Evolutionary conservation across 2,113 vertebrate genomes (phyloP).

Genomic region (Bubalus kerabau): DNA sequence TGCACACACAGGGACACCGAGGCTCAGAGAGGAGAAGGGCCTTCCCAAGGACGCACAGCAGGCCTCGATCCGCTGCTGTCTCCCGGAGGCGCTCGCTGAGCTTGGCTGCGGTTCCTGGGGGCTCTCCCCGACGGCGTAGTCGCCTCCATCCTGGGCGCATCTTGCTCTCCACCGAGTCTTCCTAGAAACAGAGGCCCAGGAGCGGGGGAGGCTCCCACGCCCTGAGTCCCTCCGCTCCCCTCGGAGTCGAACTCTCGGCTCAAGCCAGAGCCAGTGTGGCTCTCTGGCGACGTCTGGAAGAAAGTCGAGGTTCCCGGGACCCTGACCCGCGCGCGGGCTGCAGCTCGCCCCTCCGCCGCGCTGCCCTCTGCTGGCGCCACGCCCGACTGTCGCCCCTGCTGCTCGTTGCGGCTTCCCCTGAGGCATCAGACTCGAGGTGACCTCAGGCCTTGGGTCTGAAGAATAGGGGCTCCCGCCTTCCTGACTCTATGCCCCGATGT

Average conservation of each 20-base stretch:
- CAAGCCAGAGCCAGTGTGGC: not conserved
- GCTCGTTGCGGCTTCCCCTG: not conserved
- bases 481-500: rapidly evolving
- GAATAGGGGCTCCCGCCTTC: no score
- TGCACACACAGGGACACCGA: not conserved
- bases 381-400: not conserved
- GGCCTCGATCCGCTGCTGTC: not conserved
- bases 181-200: not conserved
- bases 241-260: not conserved
- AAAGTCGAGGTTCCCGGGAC: not conserved
- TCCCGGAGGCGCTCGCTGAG: not conserved
- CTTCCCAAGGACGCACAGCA: not conserved
- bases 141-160: rapidly evolving
- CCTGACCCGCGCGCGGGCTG: not conserved
- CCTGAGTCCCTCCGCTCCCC: no score
- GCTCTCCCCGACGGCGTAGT: rapidly evolving
- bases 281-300: not conserved
- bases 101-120: not conserved
- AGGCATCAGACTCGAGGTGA: not conserved
- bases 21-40: not conserved
- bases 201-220: not conserved
- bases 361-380: conserved; percentile 63
- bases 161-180: not conserved
- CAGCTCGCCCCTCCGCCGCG: not conserved
- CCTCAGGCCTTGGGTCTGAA: not conserved